A percentile compares a stretch with the other conserved stretches of the same genome.
These are phyloP conservation scores for Chlorospingus flavigularis DNA, from an alignment of 2,797 vertebrate species.

Conservation along the genomic window DNA sequence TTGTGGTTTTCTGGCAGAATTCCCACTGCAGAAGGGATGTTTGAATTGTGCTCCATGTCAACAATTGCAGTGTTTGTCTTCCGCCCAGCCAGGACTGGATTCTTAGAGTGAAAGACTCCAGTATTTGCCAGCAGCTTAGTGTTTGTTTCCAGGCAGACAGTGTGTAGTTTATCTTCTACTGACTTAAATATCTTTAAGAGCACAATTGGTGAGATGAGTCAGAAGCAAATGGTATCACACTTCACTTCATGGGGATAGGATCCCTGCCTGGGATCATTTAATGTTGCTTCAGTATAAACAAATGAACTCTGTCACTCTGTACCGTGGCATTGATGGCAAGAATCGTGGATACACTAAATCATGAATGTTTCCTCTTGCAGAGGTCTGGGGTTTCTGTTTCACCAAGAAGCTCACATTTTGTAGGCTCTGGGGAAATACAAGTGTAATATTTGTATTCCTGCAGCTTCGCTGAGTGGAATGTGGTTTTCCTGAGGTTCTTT, in stretches of 20 bases:
- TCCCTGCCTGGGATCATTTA: background rate
- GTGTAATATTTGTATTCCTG: background rate
- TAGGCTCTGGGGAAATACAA: background rate
- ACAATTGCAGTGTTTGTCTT: background rate
- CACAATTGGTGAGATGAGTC: background rate
- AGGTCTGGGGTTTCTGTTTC: background rate
- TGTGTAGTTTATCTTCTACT: background rate
- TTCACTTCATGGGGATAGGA: background rate
- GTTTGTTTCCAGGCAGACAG: background rate
- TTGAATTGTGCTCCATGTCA: background rate
- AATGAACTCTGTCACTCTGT: fast-evolving
- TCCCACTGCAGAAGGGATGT: background rate
- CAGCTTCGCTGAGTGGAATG: background rate
- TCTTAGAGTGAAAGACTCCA: background rate
- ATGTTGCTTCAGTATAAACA: background rate
- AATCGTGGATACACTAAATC: fast-evolving
- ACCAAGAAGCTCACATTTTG: background rate
- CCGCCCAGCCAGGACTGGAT: background rate
- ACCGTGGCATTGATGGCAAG: background rate
- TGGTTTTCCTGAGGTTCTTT: background rate
- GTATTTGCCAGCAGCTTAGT: background rate
- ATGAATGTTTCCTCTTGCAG: background rate
- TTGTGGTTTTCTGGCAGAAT: background rate
- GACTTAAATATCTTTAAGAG: background rate
- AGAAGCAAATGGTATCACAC: background rate